Evolutionary conservation across 2,888 invertebrate species (phyloP), one percentile per base, ranked within the genome.

Genomic region (Boloria selene): DNA sequence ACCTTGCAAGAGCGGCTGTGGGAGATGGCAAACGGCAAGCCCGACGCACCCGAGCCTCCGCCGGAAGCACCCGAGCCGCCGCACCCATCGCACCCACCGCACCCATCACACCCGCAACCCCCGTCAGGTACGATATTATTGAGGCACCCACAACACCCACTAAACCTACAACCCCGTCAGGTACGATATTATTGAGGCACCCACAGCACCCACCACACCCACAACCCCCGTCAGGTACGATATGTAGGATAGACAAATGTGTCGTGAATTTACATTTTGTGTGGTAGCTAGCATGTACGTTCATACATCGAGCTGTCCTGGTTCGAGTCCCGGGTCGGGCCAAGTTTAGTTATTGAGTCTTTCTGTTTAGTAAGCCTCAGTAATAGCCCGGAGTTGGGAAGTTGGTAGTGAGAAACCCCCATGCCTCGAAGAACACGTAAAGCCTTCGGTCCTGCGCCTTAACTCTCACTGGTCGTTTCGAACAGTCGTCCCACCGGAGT

Each of bases 21-120:
- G 87, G 93, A 93, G 77, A 93, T 93, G 90, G 93, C 92, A 18
- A 92, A 92, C 74, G 93, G 93, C 0, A 90, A 88, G 51, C 79
- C 84, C 0, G 67, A 74, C 6, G 72, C 17, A 6, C 47, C 31
- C 69, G 65, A 31, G 4, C 61, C 65, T 18, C 74, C 70, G 22
- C 71, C 31, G 31, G 31, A 68, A 3, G 58, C 17, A 6, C 44
- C 31, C 69, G 65, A 31, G 4, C 61, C 65, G 22, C 74, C 71
- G 18, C 71, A 67, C 6, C 77, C 55, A 47, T 56, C 63, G 18
- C 69, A 55, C 50, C 42, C 70, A 60, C 14, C 4, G 61, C 22
- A 31, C 31, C 31, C 31, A 1, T 0, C 26, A 74, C 71, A 17
- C 71, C 68, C 6, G 45, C 45, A 54, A 26, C 52, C 44, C 26